Base-by-base conservation (phyloP, 2,797 vertebrate species). In the Perdix hodgsoniae region DNA sequence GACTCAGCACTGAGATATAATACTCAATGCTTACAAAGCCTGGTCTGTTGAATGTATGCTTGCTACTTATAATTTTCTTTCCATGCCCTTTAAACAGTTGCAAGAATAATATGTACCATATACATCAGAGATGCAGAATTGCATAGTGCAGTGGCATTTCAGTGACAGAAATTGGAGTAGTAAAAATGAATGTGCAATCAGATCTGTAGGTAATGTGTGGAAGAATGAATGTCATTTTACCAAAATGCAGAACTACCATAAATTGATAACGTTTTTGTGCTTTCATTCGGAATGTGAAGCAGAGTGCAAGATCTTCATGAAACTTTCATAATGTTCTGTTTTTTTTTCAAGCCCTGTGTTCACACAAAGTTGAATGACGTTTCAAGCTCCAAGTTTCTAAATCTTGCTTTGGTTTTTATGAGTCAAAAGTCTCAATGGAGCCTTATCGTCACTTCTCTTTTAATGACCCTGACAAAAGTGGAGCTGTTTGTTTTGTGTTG, bases 371-470 rank as follows among this genome's bases (percentile, higher is more conserved):
- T 9, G 2, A 21, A 49, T 71, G 50, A 71, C 40, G 81, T 24
- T 40, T 79, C 87, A 71, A 65, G 24, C 74, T 85, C 52, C 52
- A 88, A 66, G 54, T 82, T 91, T 74, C 26, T 39, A 80, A 89
- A 91, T 77, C 27, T 84, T 88, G 14, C 14, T 80, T 92, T 89
- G 22, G 22, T 88, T 95, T 69, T 4, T 63, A 11, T 18, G n/a
- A 91, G 72, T 83, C 37, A 94, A 93, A 91, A 96, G 52, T 74
- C 88, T 93, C 39, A 74, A 27, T 63, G n/a, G 47, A 91, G 84
- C 74, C 18, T 27, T 64, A 35, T 31, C 27, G 50, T 57, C 9
- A 66, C 61, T 65, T n/a, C 65, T 54, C 29, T 91, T 76, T 47
- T 37, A 77, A 73, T 50, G 59, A 49, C 59, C 45, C 11, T 67